Evolutionary conservation across 2,888 invertebrate species (phyloP).

Genomic region (Diachrysia chrysitis): DNA sequence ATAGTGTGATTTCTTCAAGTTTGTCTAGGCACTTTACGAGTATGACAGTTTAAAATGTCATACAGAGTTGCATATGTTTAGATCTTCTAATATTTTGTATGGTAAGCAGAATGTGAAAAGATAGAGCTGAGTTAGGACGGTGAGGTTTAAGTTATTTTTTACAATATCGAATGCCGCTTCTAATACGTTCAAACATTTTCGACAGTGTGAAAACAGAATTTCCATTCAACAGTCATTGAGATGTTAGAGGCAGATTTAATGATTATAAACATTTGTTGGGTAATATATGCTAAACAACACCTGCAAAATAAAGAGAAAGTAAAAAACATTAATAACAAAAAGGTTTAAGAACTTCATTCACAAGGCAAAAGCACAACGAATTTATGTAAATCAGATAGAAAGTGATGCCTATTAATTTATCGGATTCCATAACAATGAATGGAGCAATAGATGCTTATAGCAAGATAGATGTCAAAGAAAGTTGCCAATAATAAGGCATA

Average conservation of each 20-base stretch:
- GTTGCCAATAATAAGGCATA: constrained; percentile 28
- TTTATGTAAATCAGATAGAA: constrained; percentile 49
- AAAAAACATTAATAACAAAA: constrained; percentile 22
- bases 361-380: constrained; percentile 36
- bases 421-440: constrained; percentile 33
- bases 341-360: constrained; percentile 18
- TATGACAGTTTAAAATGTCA: too few relatives aligned
- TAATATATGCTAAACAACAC: constrained; percentile 1
- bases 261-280: background rate
- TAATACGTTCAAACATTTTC: background rate
- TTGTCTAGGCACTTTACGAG: too few relatives aligned
- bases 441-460: constrained; percentile 13
- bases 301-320: constrained; percentile 31
- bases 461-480: constrained; percentile 53
- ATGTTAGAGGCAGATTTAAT: background rate
- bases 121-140: too few relatives aligned
- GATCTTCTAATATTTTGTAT: too few relatives aligned
- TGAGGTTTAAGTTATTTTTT: background rate
- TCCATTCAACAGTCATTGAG: background rate
- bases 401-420: constrained; percentile 40
- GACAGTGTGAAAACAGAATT: background rate
- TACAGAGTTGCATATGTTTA: too few relatives aligned
- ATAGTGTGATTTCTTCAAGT: too few relatives aligned
- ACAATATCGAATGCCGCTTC: background rate
- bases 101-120: background rate